Percentiles rank a stretch among this genome's conserved stretches.
Evolutionary conservation across 2,113 vertebrate genomes (phyloP).

Genomic region (Gulo gulo): DNA sequence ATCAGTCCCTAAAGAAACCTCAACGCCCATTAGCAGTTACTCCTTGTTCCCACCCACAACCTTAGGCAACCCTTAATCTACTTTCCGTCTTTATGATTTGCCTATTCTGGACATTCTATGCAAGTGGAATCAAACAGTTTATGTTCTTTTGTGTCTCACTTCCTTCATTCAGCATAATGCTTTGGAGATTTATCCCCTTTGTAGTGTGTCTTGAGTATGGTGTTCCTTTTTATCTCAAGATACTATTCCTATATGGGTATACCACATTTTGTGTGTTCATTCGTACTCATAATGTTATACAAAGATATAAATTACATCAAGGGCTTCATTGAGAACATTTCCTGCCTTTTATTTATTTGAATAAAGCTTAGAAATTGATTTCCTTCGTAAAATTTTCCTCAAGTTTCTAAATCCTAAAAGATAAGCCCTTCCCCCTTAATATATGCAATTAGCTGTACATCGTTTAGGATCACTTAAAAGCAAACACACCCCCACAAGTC

Average conservation of each 20-base stretch:
- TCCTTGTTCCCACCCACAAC: neutral
- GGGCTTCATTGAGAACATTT: neutral
- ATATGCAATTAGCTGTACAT: neutral
- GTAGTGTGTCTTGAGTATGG: too few relatives aligned
- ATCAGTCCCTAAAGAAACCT: neutral
- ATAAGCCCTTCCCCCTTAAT: neutral
- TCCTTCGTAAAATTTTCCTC: neutral
- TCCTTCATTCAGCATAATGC: neutral
- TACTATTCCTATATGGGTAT: neutral
- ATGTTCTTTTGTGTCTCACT: neutral
- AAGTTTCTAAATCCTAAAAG: neutral
- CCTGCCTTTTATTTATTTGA: conserved; percentile 6
- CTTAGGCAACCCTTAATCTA: neutral
- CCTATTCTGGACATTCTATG: neutral
- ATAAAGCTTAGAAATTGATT: conserved; percentile 17
- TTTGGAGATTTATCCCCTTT: neutral
- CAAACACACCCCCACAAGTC: neutral
- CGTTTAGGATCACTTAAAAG: neutral
- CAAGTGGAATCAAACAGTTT: neutral
- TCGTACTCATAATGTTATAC: neutral
- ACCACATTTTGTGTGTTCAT: neutral
- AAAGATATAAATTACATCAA: conserved; percentile 53
- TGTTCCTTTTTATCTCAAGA: neutral
- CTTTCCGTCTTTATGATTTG: neutral
- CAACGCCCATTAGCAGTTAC: neutral